A percentile compares a stretch with the other conserved stretches of the same genome.
Conservation (phyloP, 2,113 vertebrate species). For the Urocynchramus pylzowi region DNA sequence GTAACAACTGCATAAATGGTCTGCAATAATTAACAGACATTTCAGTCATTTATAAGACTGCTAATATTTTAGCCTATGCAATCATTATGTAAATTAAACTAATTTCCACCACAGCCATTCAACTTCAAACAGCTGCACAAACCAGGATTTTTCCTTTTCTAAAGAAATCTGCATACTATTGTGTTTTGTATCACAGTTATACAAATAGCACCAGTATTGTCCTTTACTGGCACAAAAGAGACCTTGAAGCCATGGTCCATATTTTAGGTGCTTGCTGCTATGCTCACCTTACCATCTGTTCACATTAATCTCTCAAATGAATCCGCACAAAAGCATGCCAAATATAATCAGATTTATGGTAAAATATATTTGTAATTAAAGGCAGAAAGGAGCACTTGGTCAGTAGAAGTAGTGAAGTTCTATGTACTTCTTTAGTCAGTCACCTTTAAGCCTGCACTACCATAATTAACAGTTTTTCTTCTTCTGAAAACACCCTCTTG, state of each 20-base stretch:
- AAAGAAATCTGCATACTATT: not conserved
- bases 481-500: not conserved
- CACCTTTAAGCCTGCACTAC: not conserved
- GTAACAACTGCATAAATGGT: not conserved
- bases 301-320: conserved; percentile 16
- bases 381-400: not conserved
- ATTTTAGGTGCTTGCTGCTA: conserved; percentile 39
- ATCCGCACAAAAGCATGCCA: not conserved
- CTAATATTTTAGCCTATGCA: conserved; percentile 51
- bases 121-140: conserved; percentile 58
- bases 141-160: not conserved
- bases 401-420: not conserved
- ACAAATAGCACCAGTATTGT: conserved; percentile 18
- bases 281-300: conserved; percentile 62
- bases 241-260: conserved; percentile 45
- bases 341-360: conserved; percentile 1
- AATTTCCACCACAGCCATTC: conserved; percentile 10
- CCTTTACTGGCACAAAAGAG: conserved; percentile 41
- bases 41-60: conserved; percentile 32
- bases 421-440: not conserved
- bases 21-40: conserved; percentile 3
- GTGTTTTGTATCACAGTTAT: not conserved
- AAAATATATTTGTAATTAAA: not conserved
- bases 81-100: conserved; percentile 56
- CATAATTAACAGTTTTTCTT: not conserved